Evolutionary conservation across 2,888 invertebrate species (phyloP), one percentile per base, ranked within the genome.

Genomic region (Mesorhabditis spiculigera): DNA sequence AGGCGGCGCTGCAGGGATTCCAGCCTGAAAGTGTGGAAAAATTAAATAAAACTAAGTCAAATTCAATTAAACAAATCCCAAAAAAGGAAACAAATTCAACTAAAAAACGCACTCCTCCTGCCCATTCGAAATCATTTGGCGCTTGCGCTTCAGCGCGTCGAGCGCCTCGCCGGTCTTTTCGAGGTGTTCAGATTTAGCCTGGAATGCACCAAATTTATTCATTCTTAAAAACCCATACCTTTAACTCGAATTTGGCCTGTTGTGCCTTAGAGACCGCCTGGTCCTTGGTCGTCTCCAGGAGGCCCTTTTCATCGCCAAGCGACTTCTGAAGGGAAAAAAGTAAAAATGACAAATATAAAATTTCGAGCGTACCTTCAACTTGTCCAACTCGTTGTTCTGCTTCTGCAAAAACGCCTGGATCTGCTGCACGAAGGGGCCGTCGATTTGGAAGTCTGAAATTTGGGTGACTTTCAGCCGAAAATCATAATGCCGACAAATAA

Each of bases 131-230:
- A 43, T 5, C 10, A 41, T 45, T 43, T 69, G 69, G 43, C 43
- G 28, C 28, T 67, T 42, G 5, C 67, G 67, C 16, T 67, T 58
- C 13, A 58, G 42, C 41, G 41, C 61, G 41, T 50, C 16, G 4
- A 42, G 10, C 4, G 61, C 16, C 41, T 67, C 43, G 45, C 28
- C 28, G 28, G 28, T 28, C 28, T 28, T 28, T 28, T 28, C 28
- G 28, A 28, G 28, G 28, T 28, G 28, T 28, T 28, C 28, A 28
- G 28, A 28, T 28, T 28, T 28, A 28, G 28, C 28, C 28, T 28
- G 28, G 28, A 50, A 50, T 50, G 58, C 58, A 28, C 68, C 68
- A 68, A 42, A 62, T 58, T 13, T 28, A 28, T 28, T 28, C 28
- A 28, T 28, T 28, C 28, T 28, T 28, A 28, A 28, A 28, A 28